Base-by-base conservation (phyloP, 2,797 vertebrate genomes). In the Dendrocincla fuliginosa region DNA sequence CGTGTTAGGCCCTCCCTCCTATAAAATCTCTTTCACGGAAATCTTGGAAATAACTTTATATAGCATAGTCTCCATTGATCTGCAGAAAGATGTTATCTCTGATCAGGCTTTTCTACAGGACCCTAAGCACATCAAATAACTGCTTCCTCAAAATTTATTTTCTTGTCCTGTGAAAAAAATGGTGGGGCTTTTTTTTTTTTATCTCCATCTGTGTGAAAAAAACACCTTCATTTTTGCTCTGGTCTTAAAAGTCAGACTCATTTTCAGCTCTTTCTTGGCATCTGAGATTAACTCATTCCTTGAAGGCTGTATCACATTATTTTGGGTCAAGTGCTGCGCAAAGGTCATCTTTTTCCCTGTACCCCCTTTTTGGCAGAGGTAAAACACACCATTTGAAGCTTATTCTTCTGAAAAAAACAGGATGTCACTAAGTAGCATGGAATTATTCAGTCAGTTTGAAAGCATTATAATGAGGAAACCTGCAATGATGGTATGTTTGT, bases 131-230 rank as follows among this genome's bases (percentile, higher is more conserved):
- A 65, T 35, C 24, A 87, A 77, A 50, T 20, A 42, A 35, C 28
- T 52, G 30, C 5, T 74, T 92, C 30, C 23, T 61, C 57, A n/a
- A 37, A 65, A 5, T 74, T 70, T 61, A n/a, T 87, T 74, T 76
- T 69, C n/a, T 23, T 53, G 56, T 49, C 16, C 32, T 27, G 8
- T 44, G n/a, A 18, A 70, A 88, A 56, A 73, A n/a, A 1, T 2
- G 28, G 8, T 6, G 5, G 6, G 2, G 0, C 5, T 0, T 46
- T 23, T 47, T 44, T 47, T 44, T 71, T 44, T 59, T 69, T 7
- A n/a, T 4, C n/a, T 64, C 27, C 11, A 35, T 35, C 57, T 65
- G 5, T 67, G 53, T 50, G n/a, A 75, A 67, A 90, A 88, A 11
- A 11, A 28, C 24, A 20, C 24, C 27, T 77, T 69, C 12, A 39